Evolutionary conservation across 2,797 vertebrate genomes (phyloP).

Genomic region (Falco novaeseelandiae): DNA sequence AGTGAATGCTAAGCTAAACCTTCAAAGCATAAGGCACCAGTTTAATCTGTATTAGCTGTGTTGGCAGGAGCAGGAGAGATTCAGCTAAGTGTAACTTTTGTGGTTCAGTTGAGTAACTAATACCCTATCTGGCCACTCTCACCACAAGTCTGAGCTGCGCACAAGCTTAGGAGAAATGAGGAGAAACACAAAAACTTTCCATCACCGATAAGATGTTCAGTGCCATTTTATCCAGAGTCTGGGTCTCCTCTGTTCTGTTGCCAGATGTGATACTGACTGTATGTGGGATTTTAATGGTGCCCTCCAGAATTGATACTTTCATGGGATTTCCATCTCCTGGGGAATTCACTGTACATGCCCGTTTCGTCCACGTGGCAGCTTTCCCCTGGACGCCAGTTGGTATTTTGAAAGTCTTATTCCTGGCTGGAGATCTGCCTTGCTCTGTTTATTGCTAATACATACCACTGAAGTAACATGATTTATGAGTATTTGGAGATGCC

Average conservation of each 20-base stretch:
- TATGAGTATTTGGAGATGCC: background rate
- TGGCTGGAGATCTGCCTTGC: background rate
- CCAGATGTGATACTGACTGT: background rate
- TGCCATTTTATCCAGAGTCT: background rate
- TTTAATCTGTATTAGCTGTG: background rate
- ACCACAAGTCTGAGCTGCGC: background rate
- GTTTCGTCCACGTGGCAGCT: background rate
- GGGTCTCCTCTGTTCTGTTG: background rate
- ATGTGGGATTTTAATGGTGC: background rate
- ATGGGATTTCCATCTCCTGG: background rate
- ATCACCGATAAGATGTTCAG: background rate
- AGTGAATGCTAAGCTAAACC: background rate
- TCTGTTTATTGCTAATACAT: background rate
- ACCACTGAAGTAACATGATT: background rate
- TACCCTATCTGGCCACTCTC: background rate
- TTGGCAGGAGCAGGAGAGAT: background rate
- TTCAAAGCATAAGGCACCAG: background rate
- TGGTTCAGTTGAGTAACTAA: background rate
- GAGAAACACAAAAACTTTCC: background rate
- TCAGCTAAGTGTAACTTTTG: background rate
- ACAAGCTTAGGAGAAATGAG: background rate
- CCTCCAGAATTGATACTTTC: background rate
- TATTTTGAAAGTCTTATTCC: background rate
- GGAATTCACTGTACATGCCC: accelerated
- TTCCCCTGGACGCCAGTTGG: background rate